These are phyloP conservation scores for Atlantisia rogersi DNA, from an alignment of 2,113 vertebrate genomes.

Conservation along the genomic window DNA sequence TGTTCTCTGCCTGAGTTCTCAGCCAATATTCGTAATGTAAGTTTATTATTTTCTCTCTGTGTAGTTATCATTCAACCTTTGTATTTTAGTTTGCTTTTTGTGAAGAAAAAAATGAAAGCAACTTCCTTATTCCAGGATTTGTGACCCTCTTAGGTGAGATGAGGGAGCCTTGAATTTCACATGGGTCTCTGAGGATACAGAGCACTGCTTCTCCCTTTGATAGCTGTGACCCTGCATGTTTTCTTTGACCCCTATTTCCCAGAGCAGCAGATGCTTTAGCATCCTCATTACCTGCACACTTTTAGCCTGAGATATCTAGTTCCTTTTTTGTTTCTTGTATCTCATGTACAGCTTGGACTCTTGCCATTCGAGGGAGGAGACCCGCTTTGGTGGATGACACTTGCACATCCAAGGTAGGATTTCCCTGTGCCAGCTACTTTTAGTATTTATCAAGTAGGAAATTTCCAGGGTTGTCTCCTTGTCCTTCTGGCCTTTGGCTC, in stretches of 20 bases:
- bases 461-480: neutral
- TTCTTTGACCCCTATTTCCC: neutral
- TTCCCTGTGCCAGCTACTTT: neutral
- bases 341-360: neutral
- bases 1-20: neutral
- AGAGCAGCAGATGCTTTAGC: neutral
- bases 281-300: neutral
- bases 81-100: neutral
- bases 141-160: neutral
- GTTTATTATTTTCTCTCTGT: neutral
- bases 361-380: neutral
- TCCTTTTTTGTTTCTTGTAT: neutral
- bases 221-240: neutral
- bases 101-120: neutral
- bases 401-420: neutral
- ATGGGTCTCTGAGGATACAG: neutral
- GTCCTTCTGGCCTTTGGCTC: neutral
- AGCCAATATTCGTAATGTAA: neutral
- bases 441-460: neutral
- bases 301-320: neutral
- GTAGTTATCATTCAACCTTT: neutral
- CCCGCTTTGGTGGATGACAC: rapidly evolving
- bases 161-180: neutral
- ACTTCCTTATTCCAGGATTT: neutral
- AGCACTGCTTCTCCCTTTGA: neutral